Percentiles rank a stretch among this genome's conserved stretches.
Evolutionary conservation across 2,797 vertebrate species (phyloP).

Genomic region (Bradypodion pumilum): DNA sequence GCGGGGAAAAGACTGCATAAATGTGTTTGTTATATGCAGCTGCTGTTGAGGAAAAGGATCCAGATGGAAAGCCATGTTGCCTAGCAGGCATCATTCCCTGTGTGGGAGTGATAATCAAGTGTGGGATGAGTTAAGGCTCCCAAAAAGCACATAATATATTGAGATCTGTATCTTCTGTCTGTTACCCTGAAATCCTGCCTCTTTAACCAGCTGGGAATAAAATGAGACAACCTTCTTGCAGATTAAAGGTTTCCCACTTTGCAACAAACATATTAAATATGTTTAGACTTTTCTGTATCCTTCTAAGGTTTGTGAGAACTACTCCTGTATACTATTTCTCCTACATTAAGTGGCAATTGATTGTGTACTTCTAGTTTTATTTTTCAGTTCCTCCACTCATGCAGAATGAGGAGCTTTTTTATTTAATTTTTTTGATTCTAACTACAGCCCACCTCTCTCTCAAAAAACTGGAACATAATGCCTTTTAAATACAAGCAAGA

Average conservation of each 20-base stretch:
- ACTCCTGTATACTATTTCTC: neutral
- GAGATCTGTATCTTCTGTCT: accelerated
- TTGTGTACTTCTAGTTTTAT: neutral
- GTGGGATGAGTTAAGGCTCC: neutral
- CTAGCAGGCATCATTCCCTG: neutral
- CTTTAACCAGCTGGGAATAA: neutral
- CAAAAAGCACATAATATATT: accelerated
- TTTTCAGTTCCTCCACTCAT: neutral
- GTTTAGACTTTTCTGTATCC: neutral
- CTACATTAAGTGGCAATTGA: neutral
- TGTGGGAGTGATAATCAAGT: accelerated
- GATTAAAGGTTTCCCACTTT: neutral
- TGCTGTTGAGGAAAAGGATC: neutral
- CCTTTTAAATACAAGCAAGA: neutral
- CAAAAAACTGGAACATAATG: neutral
- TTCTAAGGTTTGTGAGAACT: neutral
- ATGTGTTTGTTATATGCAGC: slow-evolving; percentile 14
- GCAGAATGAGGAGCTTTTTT: neutral
- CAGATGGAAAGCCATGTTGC: slow-evolving; percentile 14
- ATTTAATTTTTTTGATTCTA: neutral
- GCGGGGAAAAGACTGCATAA: neutral
- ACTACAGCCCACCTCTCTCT: neutral
- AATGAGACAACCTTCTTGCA: neutral
- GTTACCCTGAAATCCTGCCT: slow-evolving; percentile 1
- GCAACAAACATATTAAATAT: neutral